These are phyloP conservation scores for Diglossa cyanea DNA, from an alignment of 2,797 vertebrate genomes.

Conservation along the genomic window DNA sequence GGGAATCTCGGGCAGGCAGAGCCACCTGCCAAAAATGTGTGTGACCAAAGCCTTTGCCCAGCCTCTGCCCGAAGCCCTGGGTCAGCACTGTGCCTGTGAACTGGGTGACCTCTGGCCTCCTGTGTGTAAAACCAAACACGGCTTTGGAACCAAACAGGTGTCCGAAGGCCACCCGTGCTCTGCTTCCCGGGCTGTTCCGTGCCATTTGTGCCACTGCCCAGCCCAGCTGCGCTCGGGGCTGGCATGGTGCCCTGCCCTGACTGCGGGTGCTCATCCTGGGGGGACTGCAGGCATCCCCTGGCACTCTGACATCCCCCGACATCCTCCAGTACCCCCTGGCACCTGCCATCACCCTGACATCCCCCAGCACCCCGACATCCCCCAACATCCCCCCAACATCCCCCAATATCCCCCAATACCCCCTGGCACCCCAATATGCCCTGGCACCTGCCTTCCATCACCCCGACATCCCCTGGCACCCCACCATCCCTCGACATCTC, in stretches of 20 bases:
- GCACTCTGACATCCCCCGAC: background rate
- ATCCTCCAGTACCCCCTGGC: too few relatives aligned
- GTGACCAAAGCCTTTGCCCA: background rate
- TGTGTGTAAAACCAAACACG: background rate
- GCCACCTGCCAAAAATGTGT: accelerated
- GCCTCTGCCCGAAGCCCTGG: accelerated
- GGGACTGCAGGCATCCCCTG: background rate
- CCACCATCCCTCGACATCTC: too few relatives aligned
- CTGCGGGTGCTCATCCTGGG: accelerated
- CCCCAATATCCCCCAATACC: background rate
- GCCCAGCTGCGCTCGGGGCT: background rate
- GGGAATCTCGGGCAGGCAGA: background rate
- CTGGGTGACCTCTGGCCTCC: too few relatives aligned
- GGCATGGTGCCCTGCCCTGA: background rate
- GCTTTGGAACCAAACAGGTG: background rate
- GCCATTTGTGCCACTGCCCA: background rate
- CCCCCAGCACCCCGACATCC: too few relatives aligned
- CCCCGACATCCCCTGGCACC: too few relatives aligned
- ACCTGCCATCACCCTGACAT: too few relatives aligned
- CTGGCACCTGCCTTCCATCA: too few relatives aligned
- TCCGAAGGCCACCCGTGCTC: background rate
- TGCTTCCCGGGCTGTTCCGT: accelerated
- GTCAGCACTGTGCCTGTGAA: background rate
- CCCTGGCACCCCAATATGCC: too few relatives aligned
- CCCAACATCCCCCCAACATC: background rate